A percentile compares a stretch with the other conserved stretches of the same genome.
These are phyloP conservation scores for Pomatostomus ruficeps DNA, from an alignment of 2,113 vertebrate genomes.

Conservation along the genomic window DNA sequence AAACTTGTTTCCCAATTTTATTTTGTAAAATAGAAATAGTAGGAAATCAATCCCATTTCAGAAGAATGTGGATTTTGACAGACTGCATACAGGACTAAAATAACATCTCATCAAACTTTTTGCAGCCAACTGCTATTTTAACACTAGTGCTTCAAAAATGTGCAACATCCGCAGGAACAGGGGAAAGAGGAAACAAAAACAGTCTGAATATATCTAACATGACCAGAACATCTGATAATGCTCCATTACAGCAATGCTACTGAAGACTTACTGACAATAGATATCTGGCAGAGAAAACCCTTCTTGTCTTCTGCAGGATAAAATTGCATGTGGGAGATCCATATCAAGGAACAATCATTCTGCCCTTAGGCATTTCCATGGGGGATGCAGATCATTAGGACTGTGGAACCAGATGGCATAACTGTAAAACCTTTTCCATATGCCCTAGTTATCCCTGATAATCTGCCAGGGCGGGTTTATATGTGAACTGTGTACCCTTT, in stretches of 20 bases:
- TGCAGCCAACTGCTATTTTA: background rate
- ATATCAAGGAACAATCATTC: background rate
- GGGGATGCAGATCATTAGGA: background rate
- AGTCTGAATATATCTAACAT: background rate
- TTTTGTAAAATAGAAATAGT: background rate
- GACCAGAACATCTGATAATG: background rate
- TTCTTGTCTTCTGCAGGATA: background rate
- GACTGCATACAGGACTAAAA: background rate
- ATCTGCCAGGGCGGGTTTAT: background rate
- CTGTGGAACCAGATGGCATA: background rate
- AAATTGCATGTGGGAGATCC: background rate
- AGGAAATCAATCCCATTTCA: background rate
- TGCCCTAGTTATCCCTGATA: background rate
- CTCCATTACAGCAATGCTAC: background rate
- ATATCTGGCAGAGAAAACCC: background rate
- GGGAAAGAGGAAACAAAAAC: background rate
- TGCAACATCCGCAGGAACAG: background rate
- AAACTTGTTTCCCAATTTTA: background rate
- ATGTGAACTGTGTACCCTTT: background rate
- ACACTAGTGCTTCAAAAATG: background rate
- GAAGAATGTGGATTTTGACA: background rate
- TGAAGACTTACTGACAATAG: background rate
- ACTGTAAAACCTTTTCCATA: background rate
- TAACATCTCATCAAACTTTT: background rate
- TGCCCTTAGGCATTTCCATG: background rate